phyloP scores from a whole-genome alignment of 2,797 vertebrate species.

The Acipenser oxyrinchus region DNA sequence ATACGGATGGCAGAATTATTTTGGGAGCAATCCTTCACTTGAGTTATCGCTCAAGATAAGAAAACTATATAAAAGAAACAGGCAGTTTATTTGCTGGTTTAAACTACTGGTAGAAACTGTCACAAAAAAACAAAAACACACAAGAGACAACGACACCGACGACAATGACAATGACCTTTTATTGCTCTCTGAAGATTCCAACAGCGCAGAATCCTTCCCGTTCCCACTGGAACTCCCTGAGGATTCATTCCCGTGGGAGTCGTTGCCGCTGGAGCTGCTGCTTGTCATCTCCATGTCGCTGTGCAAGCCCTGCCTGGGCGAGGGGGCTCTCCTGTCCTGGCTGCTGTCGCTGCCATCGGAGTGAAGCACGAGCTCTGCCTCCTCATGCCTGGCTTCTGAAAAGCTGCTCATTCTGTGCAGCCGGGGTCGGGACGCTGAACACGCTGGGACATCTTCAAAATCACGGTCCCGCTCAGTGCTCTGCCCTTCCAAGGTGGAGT shows the following conservation, averaged over 20 bases:
- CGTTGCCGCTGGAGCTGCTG: slow-evolving; percentile 69
- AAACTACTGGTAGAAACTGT: too few relatives aligned
- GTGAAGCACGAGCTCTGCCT: slow-evolving; percentile 48
- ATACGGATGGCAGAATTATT: too few relatives aligned
- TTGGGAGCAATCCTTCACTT: too few relatives aligned
- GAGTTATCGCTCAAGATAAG: too few relatives aligned
- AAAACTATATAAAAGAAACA: too few relatives aligned
- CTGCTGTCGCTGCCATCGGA: slow-evolving; percentile 62
- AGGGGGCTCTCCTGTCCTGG: slow-evolving; percentile 36
- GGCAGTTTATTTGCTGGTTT: too few relatives aligned
- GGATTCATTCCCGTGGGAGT: slow-evolving; percentile 66
- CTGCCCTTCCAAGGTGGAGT: slow-evolving; percentile 49
- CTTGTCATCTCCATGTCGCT: slow-evolving; percentile 80
- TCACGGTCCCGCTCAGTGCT: slow-evolving; percentile 39
- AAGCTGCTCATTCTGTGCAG: slow-evolving; percentile 64
- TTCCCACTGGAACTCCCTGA: slow-evolving; percentile 61
- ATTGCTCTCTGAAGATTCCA: slow-evolving; percentile 63
- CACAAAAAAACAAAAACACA: too few relatives aligned
- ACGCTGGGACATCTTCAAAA: slow-evolving; percentile 27
- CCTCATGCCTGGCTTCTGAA: slow-evolving; percentile 42
- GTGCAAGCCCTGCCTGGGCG: slow-evolving; percentile 52
- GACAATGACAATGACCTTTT: slow-evolving; percentile 59
- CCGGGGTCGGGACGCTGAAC: slow-evolving; percentile 36
- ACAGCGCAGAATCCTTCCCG: slow-evolving; percentile 66
- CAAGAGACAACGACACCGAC: too few relatives aligned